Conservation (phyloP, 2,797 vertebrate species). For the Pseudomugil tenellus region DNA sequence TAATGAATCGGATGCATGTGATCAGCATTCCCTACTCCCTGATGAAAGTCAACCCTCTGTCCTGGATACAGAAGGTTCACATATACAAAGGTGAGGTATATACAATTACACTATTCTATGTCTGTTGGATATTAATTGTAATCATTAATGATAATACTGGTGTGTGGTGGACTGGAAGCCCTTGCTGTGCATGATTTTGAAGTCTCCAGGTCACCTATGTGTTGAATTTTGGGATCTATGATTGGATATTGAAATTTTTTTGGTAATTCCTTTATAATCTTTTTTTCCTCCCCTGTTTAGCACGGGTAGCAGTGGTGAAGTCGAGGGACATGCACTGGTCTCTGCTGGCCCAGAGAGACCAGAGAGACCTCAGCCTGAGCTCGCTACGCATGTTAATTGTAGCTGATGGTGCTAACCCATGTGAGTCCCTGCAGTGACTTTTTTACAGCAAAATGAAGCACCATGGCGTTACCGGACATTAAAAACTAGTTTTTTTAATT, state of each 20-base stretch:
- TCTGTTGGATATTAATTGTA: neutral
- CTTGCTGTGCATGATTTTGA: neutral
- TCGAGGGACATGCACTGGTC: conserved; percentile 99
- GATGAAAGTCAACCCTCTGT: conserved; percentile 98
- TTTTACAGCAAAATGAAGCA: conserved; percentile 32
- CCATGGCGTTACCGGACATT: conserved; percentile 27
- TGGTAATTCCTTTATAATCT: conserved; percentile 28
- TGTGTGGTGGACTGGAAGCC: too few species aligned
- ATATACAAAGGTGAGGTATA: conserved; percentile 88
- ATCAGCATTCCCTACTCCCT: conserved; percentile 95
- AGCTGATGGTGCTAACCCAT: conserved; percentile 95
- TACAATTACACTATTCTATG: neutral
- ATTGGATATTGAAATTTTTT: conserved; percentile 20
- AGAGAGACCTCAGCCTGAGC: conserved; percentile 92
- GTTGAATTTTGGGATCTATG: conserved; percentile 22
- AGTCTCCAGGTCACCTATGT: conserved; percentile 48
- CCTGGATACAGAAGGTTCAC: conserved; percentile 98
- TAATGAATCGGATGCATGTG: conserved; percentile 96
- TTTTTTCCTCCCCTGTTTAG: conserved; percentile 68
- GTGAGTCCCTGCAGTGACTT: conserved; percentile 80
- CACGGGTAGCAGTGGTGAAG: conserved; percentile 91
- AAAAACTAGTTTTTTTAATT: conserved; percentile 26
- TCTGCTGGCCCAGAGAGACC: conserved; percentile 93
- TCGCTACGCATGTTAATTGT: conserved; percentile 94
- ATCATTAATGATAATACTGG: too few species aligned